These are phyloP conservation scores for Cepaea nemoralis DNA, from an alignment of 1,140 invertebrate species.

Conservation along the genomic window DNA sequence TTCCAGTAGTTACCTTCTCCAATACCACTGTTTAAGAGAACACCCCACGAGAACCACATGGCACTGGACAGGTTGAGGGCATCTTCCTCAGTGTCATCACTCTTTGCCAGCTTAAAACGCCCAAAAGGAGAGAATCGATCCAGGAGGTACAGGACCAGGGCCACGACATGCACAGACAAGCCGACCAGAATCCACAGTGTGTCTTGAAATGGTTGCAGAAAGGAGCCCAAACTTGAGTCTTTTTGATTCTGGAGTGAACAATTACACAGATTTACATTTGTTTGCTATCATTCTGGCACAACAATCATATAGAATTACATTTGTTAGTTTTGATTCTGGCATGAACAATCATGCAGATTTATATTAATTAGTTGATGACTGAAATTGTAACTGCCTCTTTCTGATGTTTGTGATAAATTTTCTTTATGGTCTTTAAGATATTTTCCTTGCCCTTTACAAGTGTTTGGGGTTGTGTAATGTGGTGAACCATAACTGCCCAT, in stretches of 20 bases:
- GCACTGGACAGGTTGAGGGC: constrained; percentile 97
- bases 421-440: no score
- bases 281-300: no score
- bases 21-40: constrained; percentile 97
- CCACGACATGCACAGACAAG: constrained; percentile 97
- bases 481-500: no score
- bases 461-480: no score
- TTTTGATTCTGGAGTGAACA: constrained; percentile 91
- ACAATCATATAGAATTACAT: no score
- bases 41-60: constrained; percentile 99
- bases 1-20: constrained; percentile 86
- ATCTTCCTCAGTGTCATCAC: constrained; percentile 92
- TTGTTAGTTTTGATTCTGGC: no score
- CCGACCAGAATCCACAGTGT: constrained; percentile 98
- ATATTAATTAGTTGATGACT: no score
- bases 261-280: no score
- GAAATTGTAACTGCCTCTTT: no score
- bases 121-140: constrained; percentile 98
- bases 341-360: no score
- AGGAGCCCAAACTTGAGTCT: constrained; percentile 95
- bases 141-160: constrained; percentile 93
- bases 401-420: no score
- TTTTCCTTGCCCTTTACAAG: no score
- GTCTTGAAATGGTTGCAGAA: constrained; percentile 98
- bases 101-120: constrained; percentile 81